Conservation (phyloP, 2,797 vertebrate genomes). For the Pyrocephalus nanus region DNA sequence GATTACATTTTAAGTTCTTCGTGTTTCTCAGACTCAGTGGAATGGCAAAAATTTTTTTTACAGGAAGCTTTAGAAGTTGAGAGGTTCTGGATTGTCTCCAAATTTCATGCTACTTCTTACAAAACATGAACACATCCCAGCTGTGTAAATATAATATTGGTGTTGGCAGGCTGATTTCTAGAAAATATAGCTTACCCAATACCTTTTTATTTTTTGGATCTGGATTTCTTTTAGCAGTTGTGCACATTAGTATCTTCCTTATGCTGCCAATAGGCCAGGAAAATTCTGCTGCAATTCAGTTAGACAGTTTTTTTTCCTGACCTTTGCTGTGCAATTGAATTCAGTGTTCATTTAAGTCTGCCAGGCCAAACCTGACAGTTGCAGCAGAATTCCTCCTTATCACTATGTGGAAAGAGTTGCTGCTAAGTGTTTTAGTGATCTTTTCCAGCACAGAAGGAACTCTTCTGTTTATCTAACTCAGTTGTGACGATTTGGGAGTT, state of each 20-base stretch:
- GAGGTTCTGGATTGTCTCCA: conserved; percentile 50
- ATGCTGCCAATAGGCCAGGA: neutral
- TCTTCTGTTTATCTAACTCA: neutral
- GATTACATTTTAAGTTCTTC: neutral
- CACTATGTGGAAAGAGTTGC: neutral
- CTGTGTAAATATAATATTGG: conserved; percentile 57
- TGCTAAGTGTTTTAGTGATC: neutral
- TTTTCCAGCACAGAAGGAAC: neutral
- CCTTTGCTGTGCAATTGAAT: neutral
- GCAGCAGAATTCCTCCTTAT: neutral
- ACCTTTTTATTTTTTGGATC: neutral
- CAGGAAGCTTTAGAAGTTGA: conserved; percentile 51
- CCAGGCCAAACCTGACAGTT: neutral
- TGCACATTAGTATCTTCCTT: neutral
- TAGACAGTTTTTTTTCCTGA: neutral
- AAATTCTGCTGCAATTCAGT: neutral
- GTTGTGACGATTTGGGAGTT: neutral
- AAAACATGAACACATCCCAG: conserved; percentile 45
- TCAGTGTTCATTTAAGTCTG: neutral
- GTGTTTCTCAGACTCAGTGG: conserved; percentile 32
- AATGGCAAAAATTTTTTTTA: conserved; percentile 45
- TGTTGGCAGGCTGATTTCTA: conserved; percentile 31
- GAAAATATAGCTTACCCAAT: conserved; percentile 17
- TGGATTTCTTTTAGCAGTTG: neutral
- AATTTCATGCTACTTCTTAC: conserved; percentile 39